Evolutionary conservation across 1,140 invertebrate genomes (phyloP).

Genomic region (Bombus fervidus): DNA sequence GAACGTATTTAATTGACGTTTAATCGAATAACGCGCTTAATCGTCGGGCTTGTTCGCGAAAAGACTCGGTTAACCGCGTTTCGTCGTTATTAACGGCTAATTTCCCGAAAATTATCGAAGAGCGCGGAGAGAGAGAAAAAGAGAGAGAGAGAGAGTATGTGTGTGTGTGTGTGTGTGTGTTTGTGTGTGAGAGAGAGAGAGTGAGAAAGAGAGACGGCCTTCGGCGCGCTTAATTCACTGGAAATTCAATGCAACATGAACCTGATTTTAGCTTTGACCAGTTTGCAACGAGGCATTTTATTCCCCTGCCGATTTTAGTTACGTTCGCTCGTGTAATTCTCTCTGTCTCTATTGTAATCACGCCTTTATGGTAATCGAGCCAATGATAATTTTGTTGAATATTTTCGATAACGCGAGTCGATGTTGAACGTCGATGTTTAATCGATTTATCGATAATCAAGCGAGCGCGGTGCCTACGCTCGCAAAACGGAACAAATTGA

Average conservation of each 20-base stretch:
- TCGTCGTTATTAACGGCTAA: constrained; percentile 64
- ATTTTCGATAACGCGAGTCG: constrained; percentile 15
- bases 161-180: too few species aligned
- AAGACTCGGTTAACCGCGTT: constrained; percentile 61
- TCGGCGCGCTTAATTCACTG: constrained; percentile 47
- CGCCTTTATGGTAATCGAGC: constrained; percentile 11
- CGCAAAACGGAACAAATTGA: background rate
- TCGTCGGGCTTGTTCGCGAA: constrained; percentile 37
- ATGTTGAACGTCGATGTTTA: constrained; percentile 17
- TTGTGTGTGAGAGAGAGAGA: too few species aligned
- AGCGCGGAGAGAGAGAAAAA: background rate
- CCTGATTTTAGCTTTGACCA: constrained; percentile 62
- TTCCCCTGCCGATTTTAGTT: constrained; percentile 38
- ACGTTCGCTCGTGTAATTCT: background rate
- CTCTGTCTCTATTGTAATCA: background rate
- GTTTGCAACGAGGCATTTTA: constrained; percentile 22
- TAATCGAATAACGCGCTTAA: constrained; percentile 47
- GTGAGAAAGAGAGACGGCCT: background rate
- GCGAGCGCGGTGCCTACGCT: background rate
- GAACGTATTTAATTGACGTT: constrained; percentile 14
- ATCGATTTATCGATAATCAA: constrained; percentile 23
- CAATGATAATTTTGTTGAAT: constrained; percentile 21
- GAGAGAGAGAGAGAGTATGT: too few species aligned
- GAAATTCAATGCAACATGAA: constrained; percentile 57
- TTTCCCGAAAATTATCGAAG: constrained; percentile 61